phyloP scores from a whole-genome alignment of 2,888 invertebrate genomes.

The Tenthredo scrophulariae region DNA sequence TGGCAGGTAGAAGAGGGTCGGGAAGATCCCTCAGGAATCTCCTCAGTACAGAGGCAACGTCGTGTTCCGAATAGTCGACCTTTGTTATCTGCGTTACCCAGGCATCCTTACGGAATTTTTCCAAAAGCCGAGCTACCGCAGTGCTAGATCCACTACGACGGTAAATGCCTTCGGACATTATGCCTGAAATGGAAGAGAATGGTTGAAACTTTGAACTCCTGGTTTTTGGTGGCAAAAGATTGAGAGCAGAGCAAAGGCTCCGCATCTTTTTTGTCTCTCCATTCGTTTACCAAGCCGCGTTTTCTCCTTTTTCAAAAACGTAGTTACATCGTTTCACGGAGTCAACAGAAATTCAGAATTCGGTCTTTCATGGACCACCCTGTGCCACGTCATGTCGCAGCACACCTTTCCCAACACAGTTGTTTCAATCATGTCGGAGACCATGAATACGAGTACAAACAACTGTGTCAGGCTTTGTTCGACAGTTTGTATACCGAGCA shows the following conservation, averaged over 20 bases:
- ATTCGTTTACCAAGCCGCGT: not conserved
- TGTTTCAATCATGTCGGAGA: not conserved
- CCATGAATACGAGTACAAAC: not conserved
- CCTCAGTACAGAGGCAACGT: conserved; percentile 93
- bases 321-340: not conserved
- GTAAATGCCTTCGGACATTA: conserved; percentile 93
- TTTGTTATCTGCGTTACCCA: conserved; percentile 91
- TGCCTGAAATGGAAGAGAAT: conserved; percentile 80
- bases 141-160: conserved; percentile 90
- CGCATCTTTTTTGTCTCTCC: not conserved
- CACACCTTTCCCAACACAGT: not conserved
- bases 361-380: not conserved
- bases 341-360: not conserved
- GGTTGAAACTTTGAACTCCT: not conserved
- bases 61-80: conserved; percentile 90
- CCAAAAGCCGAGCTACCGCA: conserved; percentile 86
- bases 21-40: conserved; percentile 94
- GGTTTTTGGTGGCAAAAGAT: not conserved
- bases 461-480: conserved; percentile 14
- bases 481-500: not conserved
- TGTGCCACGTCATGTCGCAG: not conserved
- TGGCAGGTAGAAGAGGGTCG: conserved; percentile 89
- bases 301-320: not conserved
- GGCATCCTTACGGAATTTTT: conserved; percentile 89
- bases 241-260: not conserved